Evolutionary conservation across 1,140 invertebrate genomes (phyloP).

Genomic region (Venturia canescens): DNA sequence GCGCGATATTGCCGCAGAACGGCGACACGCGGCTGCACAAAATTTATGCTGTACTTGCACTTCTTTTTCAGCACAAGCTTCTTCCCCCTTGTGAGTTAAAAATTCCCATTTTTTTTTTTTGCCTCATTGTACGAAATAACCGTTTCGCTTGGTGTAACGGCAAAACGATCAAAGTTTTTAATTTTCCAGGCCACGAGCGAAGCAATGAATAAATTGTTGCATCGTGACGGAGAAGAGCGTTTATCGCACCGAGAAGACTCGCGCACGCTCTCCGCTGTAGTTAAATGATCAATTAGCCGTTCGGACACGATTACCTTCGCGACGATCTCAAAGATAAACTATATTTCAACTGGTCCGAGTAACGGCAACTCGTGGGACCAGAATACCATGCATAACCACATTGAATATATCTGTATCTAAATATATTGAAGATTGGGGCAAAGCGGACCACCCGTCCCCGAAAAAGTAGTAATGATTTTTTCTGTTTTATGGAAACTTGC

Average conservation of each 20-base stretch:
- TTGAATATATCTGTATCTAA: no score
- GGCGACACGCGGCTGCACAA: not conserved
- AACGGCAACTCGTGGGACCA: constrained; percentile 20
- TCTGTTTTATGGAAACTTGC: no score
- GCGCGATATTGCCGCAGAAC: constrained; percentile 46
- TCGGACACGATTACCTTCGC: constrained; percentile 14
- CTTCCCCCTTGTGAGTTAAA: not conserved
- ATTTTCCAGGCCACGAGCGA: constrained; percentile 15
- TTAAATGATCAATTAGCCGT: constrained; percentile 30
- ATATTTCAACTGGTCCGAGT: constrained; percentile 11
- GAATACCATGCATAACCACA: not conserved
- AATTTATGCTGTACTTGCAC: constrained; percentile 26
- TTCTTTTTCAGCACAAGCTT: not conserved
- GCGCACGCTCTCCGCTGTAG: constrained; percentile 2
- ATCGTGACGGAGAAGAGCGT: not conserved
- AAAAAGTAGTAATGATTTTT: no score
- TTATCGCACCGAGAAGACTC: not conserved
- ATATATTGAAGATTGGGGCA: no score
- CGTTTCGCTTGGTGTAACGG: constrained; percentile 2
- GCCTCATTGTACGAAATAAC: constrained; percentile 10
- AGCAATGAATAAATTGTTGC: constrained; percentile 29
- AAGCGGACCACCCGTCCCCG: no score
- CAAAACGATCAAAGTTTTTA: constrained; percentile 15
- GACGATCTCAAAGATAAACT: constrained; percentile 5
- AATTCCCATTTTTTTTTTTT: not conserved